These are phyloP conservation scores for Hypothenemus hampei DNA, from an alignment of 1,140 invertebrate genomes.

Conservation along the genomic window DNA sequence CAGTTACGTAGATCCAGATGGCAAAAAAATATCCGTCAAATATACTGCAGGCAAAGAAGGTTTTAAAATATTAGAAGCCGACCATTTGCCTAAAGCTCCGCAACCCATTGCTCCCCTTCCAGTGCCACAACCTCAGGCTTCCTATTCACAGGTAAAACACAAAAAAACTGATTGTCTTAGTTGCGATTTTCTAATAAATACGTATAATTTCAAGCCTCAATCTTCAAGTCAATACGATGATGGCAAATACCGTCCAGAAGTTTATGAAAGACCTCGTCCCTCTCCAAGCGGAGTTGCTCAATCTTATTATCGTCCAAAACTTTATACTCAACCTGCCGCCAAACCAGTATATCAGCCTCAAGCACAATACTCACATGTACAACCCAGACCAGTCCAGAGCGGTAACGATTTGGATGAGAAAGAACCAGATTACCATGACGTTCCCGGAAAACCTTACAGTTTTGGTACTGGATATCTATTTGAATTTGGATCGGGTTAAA, in stretches of 20 bases:
- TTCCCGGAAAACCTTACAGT: constrained; percentile 49
- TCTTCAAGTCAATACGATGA: constrained; percentile 27
- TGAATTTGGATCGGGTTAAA: constrained; percentile 45
- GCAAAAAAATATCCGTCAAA: constrained; percentile 54
- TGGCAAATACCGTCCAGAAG: constrained; percentile 35
- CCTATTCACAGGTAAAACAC: constrained; percentile 9
- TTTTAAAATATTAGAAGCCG: constrained; percentile 52
- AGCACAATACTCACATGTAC: neutral
- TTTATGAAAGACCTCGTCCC: constrained; percentile 28
- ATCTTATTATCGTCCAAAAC: constrained; percentile 11
- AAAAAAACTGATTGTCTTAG: neutral
- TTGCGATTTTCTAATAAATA: neutral
- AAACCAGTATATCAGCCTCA: constrained; percentile 23
- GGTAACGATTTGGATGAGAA: constrained; percentile 29
- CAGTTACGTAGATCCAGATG: constrained; percentile 49
- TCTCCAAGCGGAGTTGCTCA: constrained; percentile 12
- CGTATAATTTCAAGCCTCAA: neutral
- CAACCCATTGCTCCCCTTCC: constrained; percentile 34
- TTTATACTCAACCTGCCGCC: constrained; percentile 3
- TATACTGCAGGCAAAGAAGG: constrained; percentile 63
- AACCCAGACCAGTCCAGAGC: constrained; percentile 11
- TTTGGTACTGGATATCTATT: constrained; percentile 58
- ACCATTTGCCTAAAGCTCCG: constrained; percentile 46
- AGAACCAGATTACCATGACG: constrained; percentile 39
- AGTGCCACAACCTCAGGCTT: constrained; percentile 19